Base-by-base conservation (phyloP, 2,113 vertebrate genomes). In the Rhinogobius similis region DNA sequence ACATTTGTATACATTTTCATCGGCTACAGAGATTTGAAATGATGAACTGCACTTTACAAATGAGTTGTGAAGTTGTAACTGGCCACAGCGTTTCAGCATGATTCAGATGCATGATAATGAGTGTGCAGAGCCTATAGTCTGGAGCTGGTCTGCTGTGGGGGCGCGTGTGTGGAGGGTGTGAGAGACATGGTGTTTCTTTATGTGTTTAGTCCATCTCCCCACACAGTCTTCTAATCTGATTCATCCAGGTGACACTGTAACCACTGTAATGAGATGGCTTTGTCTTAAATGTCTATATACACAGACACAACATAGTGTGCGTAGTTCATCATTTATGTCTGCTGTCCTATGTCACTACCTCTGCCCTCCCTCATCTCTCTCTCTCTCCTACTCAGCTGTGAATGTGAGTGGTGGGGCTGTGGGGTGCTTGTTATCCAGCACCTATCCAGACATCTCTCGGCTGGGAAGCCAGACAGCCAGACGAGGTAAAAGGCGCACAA, bases 401-500 rank as follows among this genome's bases (percentile, higher is more conserved):
- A 61, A 61, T 59, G 32, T 39, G 72, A 84, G 82, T 63, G 56
- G 75, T 75, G 71, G 67, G 61, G 87, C 86, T 87, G 85, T 68
- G 24, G 72, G 77, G 79, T 81, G 83, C 87, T 86, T 83, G 83
- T 90, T 92, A 91, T 87, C 87, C 81, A 76, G 84, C 78, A 88
- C 78, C 81, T 78, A 85, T 80, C 84, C 79, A 86, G 86, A 89
- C 88, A 84, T 70, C 80, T 39, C 77, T 83, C 59, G 39, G 72
- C 82, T 82, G 72, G 73, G 65, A 74, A 78, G 52, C 81, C 84
- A 86, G 89, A 89, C 84, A 72, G 65, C 50, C 68, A 82, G 77
- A 81, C 68, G 55, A 61, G 61, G 68, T 36, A 44, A 53, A 1
- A 16, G 50, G 61, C 68, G 63, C 73, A 83, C 73, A 77, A 77